Evolutionary conservation across 1,140 invertebrate genomes (phyloP).

Genomic region (Bursaphelenchus mucronatus): DNA sequence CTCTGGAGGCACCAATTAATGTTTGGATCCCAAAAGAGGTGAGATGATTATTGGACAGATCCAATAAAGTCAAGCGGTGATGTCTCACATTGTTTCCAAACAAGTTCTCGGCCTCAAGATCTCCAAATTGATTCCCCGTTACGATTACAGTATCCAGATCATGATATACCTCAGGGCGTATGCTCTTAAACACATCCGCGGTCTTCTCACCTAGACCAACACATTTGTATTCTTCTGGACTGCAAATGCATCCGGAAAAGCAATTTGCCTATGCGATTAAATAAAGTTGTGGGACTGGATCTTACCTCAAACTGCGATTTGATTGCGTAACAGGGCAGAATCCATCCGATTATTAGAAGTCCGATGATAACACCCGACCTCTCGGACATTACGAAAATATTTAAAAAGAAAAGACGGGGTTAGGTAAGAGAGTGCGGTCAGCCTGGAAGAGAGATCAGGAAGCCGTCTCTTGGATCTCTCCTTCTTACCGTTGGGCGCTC

Average conservation of each 20-base stretch:
- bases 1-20: slow-evolving; percentile 23
- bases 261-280: slow-evolving; percentile 7
- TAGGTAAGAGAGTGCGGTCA: too few relatives aligned
- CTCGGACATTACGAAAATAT: too few relatives aligned
- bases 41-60: slow-evolving; percentile 37
- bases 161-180: slow-evolving; percentile 22
- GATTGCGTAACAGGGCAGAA: slow-evolving; percentile 1
- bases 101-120: slow-evolving; percentile 14
- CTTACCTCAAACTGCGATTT: neutral
- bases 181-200: slow-evolving; percentile 22
- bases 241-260: neutral
- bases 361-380: too few relatives aligned
- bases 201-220: slow-evolving; percentile 15
- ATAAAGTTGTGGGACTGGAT: neutral
- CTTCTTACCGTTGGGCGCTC: too few relatives aligned
- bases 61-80: slow-evolving; percentile 21
- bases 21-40: slow-evolving; percentile 19
- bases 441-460: too few relatives aligned
- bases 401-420: too few relatives aligned
- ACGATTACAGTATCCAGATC: slow-evolving; percentile 33
- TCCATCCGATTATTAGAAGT: too few relatives aligned
- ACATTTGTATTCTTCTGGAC: slow-evolving; percentile 17
- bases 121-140: slow-evolving; percentile 35
- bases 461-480: too few relatives aligned
- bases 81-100: slow-evolving; percentile 25